These are phyloP conservation scores for Aegotheles bennettii DNA, from an alignment of 2,113 vertebrate species.

Conservation along the genomic window DNA sequence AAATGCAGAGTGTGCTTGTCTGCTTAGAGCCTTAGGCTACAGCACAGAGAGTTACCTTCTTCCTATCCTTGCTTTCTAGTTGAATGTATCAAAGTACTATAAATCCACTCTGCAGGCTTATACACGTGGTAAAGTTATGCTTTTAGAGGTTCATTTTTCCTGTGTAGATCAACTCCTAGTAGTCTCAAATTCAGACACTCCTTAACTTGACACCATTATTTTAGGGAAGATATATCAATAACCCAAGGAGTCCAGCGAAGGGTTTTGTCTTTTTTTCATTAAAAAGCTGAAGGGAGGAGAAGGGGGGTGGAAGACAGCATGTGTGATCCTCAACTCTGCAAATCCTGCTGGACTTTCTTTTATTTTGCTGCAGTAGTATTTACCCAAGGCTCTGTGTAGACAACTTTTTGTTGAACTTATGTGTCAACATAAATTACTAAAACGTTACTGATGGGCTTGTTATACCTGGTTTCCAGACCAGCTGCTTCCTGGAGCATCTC, in stretches of 20 bases:
- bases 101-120: not conserved
- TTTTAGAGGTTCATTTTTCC: not conserved
- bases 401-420: not conserved
- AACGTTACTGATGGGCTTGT: not conserved
- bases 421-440: not conserved
- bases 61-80: not conserved
- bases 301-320: not conserved
- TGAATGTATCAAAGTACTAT: not conserved
- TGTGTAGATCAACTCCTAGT: not conserved
- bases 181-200: not conserved
- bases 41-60: not conserved
- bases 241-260: not conserved
- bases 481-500: constrained; percentile 84
- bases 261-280: not conserved
- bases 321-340: not conserved
- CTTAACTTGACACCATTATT: not conserved
- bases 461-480: constrained; percentile 87
- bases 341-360: not conserved
- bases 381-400: not conserved
- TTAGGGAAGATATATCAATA: not conserved
- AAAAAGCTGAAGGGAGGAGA: not conserved
- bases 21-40: not conserved
- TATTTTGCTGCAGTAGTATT: not conserved
- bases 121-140: not conserved
- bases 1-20: not conserved